Evolutionary conservation across 2,113 vertebrate genomes (phyloP), one percentile per base, ranked within the genome.

Genomic region (Silurus asotus): DNA sequence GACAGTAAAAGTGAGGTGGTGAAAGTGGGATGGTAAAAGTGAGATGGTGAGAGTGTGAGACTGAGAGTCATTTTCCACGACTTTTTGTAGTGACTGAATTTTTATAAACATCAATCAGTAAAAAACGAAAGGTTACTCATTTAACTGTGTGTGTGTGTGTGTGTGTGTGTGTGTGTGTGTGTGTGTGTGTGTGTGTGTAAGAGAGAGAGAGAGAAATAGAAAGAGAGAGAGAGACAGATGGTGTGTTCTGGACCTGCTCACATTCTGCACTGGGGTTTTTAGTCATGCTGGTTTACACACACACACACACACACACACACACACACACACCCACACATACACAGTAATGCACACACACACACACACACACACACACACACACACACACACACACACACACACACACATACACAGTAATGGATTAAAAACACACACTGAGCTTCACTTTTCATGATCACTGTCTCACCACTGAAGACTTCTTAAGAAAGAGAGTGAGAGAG

Each of bases 161-260:
- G 67, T 69, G 67, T 70, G 65, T 72, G 69, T 72, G 15, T 72
- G 69, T 72, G 69, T 70, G 69, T 70, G 69, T 70, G 69, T 70
- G 28, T 70, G 28, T 45, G 28, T 17, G 25, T 58, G 77, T 49
- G 75, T 77, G 51, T 77, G 75, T 77, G 51, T 56, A 23, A 7
- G 20, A 4, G 61, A 15, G 62, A 5, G 7, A 37, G 28, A 37
- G 28, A 37, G 28, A 37, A 2, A 37, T 1, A 37, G 28, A 37
- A 2, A 37, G 28, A 37, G 28, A 37, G 28, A 37, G 28, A 37
- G 2, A 82, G 62, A 53, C 81, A 82, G 81, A 82, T 82, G 81
- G 81, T 82, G 23, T 53, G 48, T 67, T n/a, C 49, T 67, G 81
- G 81, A 67, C 23, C 81, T 82, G 49, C 14, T 64, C 13, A 53